Percentiles rank a stretch among this genome's conserved stretches.
phyloP scores from a whole-genome alignment of 1,140 invertebrate species.

The Sitodiplosis mosellana region DNA sequence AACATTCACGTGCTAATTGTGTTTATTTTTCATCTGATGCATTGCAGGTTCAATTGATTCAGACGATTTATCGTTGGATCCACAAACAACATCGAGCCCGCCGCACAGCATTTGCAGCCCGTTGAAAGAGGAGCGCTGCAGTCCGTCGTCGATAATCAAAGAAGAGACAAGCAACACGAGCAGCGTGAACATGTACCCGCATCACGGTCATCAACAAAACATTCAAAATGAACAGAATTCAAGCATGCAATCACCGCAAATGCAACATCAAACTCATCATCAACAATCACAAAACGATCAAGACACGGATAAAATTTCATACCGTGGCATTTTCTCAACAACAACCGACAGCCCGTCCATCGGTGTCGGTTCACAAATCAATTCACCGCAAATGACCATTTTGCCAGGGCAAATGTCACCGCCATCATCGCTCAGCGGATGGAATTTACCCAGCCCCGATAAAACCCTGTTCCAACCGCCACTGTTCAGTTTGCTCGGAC shows the following conservation, averaged over 20 bases:
- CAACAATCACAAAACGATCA: constrained; percentile 29
- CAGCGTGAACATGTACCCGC: constrained; percentile 40
- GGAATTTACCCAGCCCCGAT: constrained; percentile 40
- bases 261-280: constrained; percentile 19
- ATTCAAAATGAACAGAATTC: constrained; percentile 14
- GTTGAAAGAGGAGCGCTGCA: constrained; percentile 31
- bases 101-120: constrained; percentile 29
- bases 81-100: constrained; percentile 26
- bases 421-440: constrained; percentile 23
- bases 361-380: constrained; percentile 24
- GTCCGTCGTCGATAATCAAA: constrained; percentile 40
- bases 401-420: constrained; percentile 29
- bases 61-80: constrained; percentile 53
- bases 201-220: constrained; percentile 16
- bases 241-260: constrained; percentile 9
- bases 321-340: constrained; percentile 49
- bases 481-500: constrained; percentile 30
- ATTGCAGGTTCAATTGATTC: constrained; percentile 55
- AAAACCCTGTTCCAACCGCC: constrained; percentile 36
- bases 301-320: constrained; percentile 38
- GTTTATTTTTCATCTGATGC: neutral
- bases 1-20: too few relatives aligned
- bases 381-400: constrained; percentile 17
- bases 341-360: constrained; percentile 34
- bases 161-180: constrained; percentile 52